Percentiles rank a stretch among this genome's conserved stretches.
phyloP scores from a whole-genome alignment of 2,888 invertebrate genomes.

The Chironomus tentans region DNA sequence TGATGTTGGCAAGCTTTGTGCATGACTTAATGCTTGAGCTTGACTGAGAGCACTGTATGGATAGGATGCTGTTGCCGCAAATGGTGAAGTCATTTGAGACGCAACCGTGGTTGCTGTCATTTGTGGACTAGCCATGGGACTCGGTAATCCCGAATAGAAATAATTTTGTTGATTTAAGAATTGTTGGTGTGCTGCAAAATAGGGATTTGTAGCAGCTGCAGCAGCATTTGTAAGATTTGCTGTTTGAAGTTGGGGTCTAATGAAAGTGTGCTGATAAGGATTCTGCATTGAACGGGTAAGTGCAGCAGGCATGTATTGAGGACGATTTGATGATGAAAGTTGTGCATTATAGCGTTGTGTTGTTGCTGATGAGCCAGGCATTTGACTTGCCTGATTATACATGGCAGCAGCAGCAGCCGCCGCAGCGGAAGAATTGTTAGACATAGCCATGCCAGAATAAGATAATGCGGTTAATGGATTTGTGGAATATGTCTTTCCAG shows the following conservation, averaged over 20 bases:
- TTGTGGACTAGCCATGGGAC: slow-evolving; percentile 1
- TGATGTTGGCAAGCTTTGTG: slow-evolving; percentile 1
- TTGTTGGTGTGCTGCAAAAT: slow-evolving; percentile 33
- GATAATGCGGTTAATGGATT: slow-evolving; percentile 52
- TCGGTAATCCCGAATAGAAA: slow-evolving; percentile 19
- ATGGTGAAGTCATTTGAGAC: neutral
- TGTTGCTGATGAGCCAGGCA: slow-evolving; percentile 24
- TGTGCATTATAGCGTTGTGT: neutral
- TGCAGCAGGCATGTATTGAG: slow-evolving; percentile 26
- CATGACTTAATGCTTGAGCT: neutral
- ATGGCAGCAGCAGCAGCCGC: neutral
- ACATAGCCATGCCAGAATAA: slow-evolving; percentile 59
- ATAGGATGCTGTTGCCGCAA: neutral
- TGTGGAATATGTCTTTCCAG: slow-evolving; percentile 31
- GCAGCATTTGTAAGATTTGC: slow-evolving; percentile 46
- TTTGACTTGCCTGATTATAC: slow-evolving; percentile 10
- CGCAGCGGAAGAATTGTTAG: slow-evolving; percentile 29
- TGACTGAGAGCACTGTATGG: slow-evolving; percentile 5
- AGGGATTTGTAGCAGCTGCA: slow-evolving; percentile 39
- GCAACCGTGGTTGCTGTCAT: slow-evolving; percentile 10
- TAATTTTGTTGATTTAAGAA: slow-evolving; percentile 28
- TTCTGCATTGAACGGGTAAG: slow-evolving; percentile 25
- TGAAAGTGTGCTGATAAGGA: slow-evolving; percentile 36
- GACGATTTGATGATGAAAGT: slow-evolving; percentile 32
- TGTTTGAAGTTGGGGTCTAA: slow-evolving; percentile 46